Evolutionary conservation across 2,888 invertebrate species (phyloP).

Genomic region (Catocala nupta): DNA sequence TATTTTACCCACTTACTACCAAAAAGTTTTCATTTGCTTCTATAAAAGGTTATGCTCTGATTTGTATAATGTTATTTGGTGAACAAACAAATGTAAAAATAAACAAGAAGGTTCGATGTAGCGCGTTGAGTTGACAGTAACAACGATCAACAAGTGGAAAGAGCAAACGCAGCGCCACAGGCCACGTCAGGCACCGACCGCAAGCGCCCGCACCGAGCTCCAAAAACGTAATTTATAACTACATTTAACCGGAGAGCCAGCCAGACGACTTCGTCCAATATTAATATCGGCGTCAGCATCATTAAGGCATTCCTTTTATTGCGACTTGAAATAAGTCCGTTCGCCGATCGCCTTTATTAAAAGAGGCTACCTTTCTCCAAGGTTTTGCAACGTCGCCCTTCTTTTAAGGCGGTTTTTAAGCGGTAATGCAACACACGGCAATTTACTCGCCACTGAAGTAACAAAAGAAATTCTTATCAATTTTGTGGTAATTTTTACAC

Average conservation of each 20-base stretch:
- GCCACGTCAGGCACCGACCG: conserved; percentile 21
- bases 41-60: conserved; percentile 9
- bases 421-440: conserved; percentile 56
- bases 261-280: conserved; percentile 75
- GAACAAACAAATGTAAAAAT: conserved; percentile 34
- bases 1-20: neutral
- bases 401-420: conserved; percentile 68
- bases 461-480: conserved; percentile 76
- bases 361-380: conserved; percentile 84
- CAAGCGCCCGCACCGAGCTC: conserved; percentile 50
- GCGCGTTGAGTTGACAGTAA: conserved; percentile 44
- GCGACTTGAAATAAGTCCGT: conserved; percentile 84
- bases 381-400: conserved; percentile 81
- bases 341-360: conserved; percentile 78
- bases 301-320: conserved; percentile 87
- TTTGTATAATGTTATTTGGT: conserved; percentile 28
- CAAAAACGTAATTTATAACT: conserved; percentile 84
- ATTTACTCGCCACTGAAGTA: conserved; percentile 63
- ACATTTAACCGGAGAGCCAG: conserved; percentile 75
- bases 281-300: conserved; percentile 84
- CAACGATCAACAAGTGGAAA: conserved; percentile 50
- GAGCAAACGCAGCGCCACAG: conserved; percentile 38
- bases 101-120: conserved; percentile 39
- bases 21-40: conserved; percentile 5
- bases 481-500: conserved; percentile 67